phyloP scores from a whole-genome alignment of 2,888 invertebrate genomes.

The Dione vanillae region DNA sequence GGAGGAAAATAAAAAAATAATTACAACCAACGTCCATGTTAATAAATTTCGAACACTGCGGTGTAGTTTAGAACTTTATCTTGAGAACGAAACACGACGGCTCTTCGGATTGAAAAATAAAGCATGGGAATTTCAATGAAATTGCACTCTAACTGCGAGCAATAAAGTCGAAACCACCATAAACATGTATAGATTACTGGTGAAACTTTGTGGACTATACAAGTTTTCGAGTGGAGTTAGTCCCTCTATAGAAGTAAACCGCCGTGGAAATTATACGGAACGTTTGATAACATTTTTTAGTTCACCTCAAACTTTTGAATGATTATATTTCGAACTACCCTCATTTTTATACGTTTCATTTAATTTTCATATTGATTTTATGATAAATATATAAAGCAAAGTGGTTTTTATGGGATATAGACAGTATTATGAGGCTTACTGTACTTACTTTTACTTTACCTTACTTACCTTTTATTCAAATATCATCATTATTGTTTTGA shows the following conservation, averaged over 20 bases:
- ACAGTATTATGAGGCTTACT: too few species aligned
- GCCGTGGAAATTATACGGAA: constrained; percentile 51
- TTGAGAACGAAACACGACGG: constrained; percentile 42
- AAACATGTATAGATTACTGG: constrained; percentile 33
- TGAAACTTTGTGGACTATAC: constrained; percentile 34
- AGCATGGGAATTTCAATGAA: constrained; percentile 17
- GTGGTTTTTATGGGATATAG: background rate
- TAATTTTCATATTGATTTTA: constrained; percentile 14
- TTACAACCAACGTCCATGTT: constrained; percentile 37
- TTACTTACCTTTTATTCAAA: too few species aligned
- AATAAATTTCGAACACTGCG: constrained; percentile 43
- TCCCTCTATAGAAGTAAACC: constrained; percentile 44
- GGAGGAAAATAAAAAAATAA: constrained; percentile 26
- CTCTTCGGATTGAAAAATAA: constrained; percentile 32
- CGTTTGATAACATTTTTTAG: constrained; percentile 48
- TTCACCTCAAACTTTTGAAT: constrained; percentile 26
- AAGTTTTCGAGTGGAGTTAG: constrained; percentile 48
- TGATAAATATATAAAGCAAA: background rate
- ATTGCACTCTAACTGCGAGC: constrained; percentile 24
- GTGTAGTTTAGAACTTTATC: constrained; percentile 45
- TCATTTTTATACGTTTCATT: constrained; percentile 25
- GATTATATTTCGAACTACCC: constrained; percentile 25
- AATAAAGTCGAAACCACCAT: constrained; percentile 23
- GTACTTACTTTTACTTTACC: too few species aligned
- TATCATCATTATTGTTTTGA: too few species aligned